phyloP scores from a whole-genome alignment of 1,140 invertebrate species.

The Drosophila elegans region DNA sequence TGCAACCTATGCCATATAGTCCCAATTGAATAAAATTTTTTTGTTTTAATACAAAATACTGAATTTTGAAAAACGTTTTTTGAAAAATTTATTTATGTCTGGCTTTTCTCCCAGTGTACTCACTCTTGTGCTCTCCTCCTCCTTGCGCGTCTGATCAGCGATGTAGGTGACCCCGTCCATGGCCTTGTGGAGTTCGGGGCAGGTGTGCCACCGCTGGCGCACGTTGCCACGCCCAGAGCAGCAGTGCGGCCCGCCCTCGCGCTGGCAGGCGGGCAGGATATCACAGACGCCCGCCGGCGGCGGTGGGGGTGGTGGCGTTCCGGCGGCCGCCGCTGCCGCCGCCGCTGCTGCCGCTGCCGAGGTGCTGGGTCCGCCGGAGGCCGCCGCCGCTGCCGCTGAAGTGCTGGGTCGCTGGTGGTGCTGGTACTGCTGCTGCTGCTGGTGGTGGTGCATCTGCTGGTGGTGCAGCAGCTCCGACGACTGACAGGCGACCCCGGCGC shows the following conservation, averaged over 20 bases:
- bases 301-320: constrained; percentile 55
- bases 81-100: no score
- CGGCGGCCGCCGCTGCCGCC: constrained; percentile 33
- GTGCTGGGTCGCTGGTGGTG: constrained; percentile 40
- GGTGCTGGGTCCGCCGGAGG: constrained; percentile 45
- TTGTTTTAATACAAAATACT: no score
- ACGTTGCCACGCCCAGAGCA: constrained; percentile 83
- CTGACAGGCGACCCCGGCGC: constrained; percentile 71
- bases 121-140: constrained; percentile 96
- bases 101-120: constrained; percentile 40
- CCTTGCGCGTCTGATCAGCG: constrained; percentile 95
- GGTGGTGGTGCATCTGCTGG: constrained; percentile 46
- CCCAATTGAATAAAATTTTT: no score
- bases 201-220: constrained; percentile 91
- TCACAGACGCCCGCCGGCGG: constrained; percentile 62
- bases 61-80: no score
- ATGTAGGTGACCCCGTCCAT: constrained; percentile 96
- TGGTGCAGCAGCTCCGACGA: constrained; percentile 68
- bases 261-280: constrained; percentile 79
- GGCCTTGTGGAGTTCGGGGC: constrained; percentile 96
- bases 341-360: constrained; percentile 43
- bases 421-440: constrained; percentile 23
- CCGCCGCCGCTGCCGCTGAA: constrained; percentile 48
- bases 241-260: constrained; percentile 77
- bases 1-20: no score